phyloP scores from a whole-genome alignment of 2,797 vertebrate species.

The Muraenolepis orangiensis region DNA sequence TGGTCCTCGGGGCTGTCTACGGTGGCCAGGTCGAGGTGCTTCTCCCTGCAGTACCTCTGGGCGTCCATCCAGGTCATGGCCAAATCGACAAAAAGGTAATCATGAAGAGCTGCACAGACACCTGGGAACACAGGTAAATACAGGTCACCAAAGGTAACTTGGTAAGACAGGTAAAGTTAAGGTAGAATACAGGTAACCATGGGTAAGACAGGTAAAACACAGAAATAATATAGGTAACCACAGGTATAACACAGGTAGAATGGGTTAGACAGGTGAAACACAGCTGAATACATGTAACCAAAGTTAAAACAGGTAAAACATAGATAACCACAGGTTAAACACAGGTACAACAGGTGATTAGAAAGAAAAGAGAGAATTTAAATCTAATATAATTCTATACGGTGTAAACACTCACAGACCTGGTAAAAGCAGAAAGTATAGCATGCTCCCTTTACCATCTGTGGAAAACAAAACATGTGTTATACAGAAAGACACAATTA shows the following conservation, averaged over 20 bases:
- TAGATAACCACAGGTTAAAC: not conserved
- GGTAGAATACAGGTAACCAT: no score
- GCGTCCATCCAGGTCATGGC: not conserved
- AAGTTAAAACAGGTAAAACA: no score
- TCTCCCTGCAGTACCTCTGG: not conserved
- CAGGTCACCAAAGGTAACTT: no score
- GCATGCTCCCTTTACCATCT: not conserved
- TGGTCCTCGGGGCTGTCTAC: not conserved
- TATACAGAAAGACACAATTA: not conserved
- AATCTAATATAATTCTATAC: not conserved
- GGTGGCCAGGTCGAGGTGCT: not conserved
- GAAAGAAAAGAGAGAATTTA: not conserved
- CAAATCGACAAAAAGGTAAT: not conserved
- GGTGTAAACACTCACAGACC: not conserved
- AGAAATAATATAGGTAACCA: no score
- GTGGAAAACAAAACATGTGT: not conserved
- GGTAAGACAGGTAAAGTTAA: no score
- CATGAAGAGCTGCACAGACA: not conserved
- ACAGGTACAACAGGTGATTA: not conserved
- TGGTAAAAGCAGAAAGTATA: not conserved
- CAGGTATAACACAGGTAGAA: no score
- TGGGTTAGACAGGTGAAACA: not conserved
- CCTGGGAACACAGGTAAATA: not conserved
- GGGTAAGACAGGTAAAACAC: no score
- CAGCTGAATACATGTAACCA: not conserved